Evolutionary conservation across 1,140 invertebrate genomes (phyloP).

Genomic region (Tribolium madens): DNA sequence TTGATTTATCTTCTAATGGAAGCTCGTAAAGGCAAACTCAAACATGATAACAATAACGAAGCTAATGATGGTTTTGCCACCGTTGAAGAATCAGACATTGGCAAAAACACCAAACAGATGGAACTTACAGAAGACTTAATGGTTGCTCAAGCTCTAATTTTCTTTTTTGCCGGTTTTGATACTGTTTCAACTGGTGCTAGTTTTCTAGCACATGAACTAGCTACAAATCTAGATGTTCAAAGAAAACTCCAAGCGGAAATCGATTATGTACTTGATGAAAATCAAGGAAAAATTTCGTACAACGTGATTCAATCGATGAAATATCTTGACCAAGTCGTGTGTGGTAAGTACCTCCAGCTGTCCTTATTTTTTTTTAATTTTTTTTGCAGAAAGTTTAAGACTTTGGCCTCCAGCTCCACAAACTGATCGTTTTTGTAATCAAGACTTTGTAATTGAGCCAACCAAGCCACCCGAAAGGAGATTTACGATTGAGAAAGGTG

Average conservation of each 20-base stretch:
- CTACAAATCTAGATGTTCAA: slow-evolving; percentile 72
- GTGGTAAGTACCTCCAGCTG: slow-evolving; percentile 37
- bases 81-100: slow-evolving; percentile 58
- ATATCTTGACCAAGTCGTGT: slow-evolving; percentile 63
- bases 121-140: slow-evolving; percentile 56
- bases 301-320: slow-evolving; percentile 58
- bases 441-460: neutral
- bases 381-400: slow-evolving; percentile 19
- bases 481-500: slow-evolving; percentile 53
- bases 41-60: slow-evolving; percentile 56
- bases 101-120: slow-evolving; percentile 59
- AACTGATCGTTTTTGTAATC: neutral
- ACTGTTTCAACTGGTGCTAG: slow-evolving; percentile 71
- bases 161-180: slow-evolving; percentile 71
- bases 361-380: neutral
- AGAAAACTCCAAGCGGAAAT: slow-evolving; percentile 72
- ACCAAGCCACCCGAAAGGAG: neutral
- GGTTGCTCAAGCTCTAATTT: slow-evolving; percentile 60
- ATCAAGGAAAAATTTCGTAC: slow-evolving; percentile 58
- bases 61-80: slow-evolving; percentile 66
- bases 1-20: slow-evolving; percentile 65
- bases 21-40: slow-evolving; percentile 56
- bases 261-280: slow-evolving; percentile 58
- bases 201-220: slow-evolving; percentile 69
- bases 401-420: neutral